phyloP scores from a whole-genome alignment of 2,797 vertebrate genomes.

The Cetoscarus ocellatus region DNA sequence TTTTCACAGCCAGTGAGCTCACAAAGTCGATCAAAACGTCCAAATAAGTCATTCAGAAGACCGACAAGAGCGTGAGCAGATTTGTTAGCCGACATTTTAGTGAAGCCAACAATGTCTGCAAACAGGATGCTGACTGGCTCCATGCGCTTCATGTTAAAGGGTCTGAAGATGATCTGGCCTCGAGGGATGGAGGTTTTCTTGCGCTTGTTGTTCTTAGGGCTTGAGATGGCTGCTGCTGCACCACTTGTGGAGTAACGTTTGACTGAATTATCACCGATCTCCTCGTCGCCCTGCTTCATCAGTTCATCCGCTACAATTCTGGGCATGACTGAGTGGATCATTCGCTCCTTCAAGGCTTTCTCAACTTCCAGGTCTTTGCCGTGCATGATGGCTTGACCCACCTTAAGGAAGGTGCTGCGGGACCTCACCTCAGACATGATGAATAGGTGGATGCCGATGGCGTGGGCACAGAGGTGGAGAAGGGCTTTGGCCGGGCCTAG shows the following conservation, averaged over 20 bases:
- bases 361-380: constrained; percentile 99
- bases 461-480: constrained; percentile 94
- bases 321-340: constrained; percentile 99
- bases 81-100: constrained; percentile 99
- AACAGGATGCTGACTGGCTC: constrained; percentile 96
- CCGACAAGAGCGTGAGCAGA: constrained; percentile 96
- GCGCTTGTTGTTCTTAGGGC: constrained; percentile 93
- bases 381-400: constrained; percentile 98
- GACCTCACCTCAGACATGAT: constrained; percentile 98
- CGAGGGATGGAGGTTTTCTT: constrained; percentile 98
- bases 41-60: constrained; percentile 97
- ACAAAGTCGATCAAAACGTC: constrained; percentile 95
- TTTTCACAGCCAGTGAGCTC: constrained; percentile 97
- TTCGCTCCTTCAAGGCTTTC: constrained; percentile 98
- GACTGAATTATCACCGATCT: constrained; percentile 89
- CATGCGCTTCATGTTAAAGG: constrained; percentile 99
- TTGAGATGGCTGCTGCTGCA: constrained; percentile 90
- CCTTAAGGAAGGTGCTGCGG: constrained; percentile 97
- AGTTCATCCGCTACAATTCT: constrained; percentile 95
- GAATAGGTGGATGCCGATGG: constrained; percentile 95
- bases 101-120: constrained; percentile 98
- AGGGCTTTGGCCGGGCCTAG: constrained; percentile 89
- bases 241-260: constrained; percentile 95
- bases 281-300: constrained; percentile 98
- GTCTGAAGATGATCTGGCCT: constrained; percentile 95